Conservation (phyloP, 2,797 vertebrate genomes). For the Amphiprion clarkii region DNA sequence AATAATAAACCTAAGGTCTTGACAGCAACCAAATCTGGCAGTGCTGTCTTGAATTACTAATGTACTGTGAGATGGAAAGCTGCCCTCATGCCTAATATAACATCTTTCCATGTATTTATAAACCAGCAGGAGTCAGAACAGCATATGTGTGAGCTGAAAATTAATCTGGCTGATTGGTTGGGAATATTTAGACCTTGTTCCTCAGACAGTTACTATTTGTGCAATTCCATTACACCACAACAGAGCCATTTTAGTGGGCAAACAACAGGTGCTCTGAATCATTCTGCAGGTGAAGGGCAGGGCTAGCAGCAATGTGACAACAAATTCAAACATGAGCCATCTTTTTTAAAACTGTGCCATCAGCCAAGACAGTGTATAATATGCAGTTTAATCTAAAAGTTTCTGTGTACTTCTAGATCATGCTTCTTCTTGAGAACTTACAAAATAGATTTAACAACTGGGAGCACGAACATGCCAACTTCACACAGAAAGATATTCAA, state of each 20-base stretch:
- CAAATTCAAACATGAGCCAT: slow-evolving; percentile 19
- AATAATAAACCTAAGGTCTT: slow-evolving; percentile 75
- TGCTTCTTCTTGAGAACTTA: no score
- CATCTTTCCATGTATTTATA: slow-evolving; percentile 72
- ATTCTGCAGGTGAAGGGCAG: slow-evolving; percentile 41
- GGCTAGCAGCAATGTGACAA: slow-evolving; percentile 15
- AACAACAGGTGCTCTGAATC: slow-evolving; percentile 60
- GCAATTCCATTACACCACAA: slow-evolving; percentile 57
- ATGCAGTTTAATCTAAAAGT: no score
- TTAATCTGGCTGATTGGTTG: slow-evolving; percentile 45
- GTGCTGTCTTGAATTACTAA: slow-evolving; percentile 69
- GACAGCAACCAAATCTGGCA: slow-evolving; percentile 72
- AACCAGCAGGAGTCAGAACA: slow-evolving; percentile 63
- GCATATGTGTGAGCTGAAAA: slow-evolving; percentile 69
- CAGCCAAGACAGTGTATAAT: not conserved
- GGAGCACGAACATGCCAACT: no score
- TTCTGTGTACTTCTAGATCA: no score
- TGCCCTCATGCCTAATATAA: slow-evolving; percentile 69
- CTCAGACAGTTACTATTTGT: slow-evolving; percentile 56
- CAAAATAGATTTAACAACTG: no score
- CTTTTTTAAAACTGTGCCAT: slow-evolving; percentile 10
- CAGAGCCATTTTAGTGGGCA: slow-evolving; percentile 34
- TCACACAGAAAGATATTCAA: no score
- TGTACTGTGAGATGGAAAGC: slow-evolving; percentile 65
- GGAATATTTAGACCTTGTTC: slow-evolving; percentile 65